phyloP scores from a whole-genome alignment of 2,888 invertebrate species.

The Leptinotarsa rubiginosa region DNA sequence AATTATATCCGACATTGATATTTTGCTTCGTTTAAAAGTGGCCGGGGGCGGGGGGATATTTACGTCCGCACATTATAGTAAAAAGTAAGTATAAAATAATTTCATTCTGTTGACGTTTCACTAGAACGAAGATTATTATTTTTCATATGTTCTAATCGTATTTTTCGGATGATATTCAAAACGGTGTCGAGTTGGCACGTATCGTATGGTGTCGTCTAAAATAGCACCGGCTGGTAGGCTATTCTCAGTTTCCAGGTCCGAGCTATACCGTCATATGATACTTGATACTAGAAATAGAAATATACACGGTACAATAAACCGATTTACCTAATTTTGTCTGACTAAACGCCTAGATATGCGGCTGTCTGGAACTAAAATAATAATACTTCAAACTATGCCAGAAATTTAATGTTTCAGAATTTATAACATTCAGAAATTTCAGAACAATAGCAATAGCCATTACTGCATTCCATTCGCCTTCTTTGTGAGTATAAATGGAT shows the following conservation, averaged over 20 bases:
- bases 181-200: slow-evolving; percentile 29
- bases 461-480: no score
- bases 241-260: slow-evolving; percentile 56
- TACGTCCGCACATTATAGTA: not conserved
- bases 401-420: no score
- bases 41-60: not conserved
- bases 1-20: no score
- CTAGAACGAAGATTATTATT: not conserved
- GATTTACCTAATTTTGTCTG: slow-evolving; percentile 15
- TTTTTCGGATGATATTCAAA: slow-evolving; percentile 21
- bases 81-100: not conserved
- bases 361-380: not conserved
- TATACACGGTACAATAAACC: slow-evolving; percentile 30
- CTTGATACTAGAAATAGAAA: slow-evolving; percentile 55
- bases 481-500: no score
- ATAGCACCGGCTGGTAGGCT: slow-evolving; percentile 47
- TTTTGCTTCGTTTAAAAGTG: no score
- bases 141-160: not conserved
- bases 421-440: no score
- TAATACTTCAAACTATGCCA: not conserved
- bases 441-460: no score
- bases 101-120: not conserved
- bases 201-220: slow-evolving; percentile 38
- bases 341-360: slow-evolving; percentile 9
- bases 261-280: slow-evolving; percentile 53